A percentile compares a stretch with the other conserved stretches of the same genome.
Conservation (phyloP, 2,113 vertebrate genomes). For the Sus scrofa region DNA sequence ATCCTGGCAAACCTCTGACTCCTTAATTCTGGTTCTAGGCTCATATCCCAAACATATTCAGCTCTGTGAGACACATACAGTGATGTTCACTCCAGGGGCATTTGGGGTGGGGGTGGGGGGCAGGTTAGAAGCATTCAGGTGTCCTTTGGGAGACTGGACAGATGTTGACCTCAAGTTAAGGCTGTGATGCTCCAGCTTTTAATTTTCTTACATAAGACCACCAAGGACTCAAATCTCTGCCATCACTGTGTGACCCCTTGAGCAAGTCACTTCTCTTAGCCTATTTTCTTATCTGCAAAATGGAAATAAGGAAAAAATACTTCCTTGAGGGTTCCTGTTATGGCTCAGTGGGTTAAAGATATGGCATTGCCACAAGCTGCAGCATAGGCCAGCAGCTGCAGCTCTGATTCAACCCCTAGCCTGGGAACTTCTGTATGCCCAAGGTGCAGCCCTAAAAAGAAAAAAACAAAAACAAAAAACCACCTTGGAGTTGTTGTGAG, state of each 20-base stretch:
- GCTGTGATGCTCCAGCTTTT: not conserved
- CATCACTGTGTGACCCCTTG: too few species aligned
- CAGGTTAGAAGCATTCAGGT: not conserved
- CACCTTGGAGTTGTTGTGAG: not conserved
- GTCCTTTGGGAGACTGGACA: not conserved
- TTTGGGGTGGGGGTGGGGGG: not conserved
- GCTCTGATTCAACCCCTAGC: too few species aligned
- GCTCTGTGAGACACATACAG: not conserved
- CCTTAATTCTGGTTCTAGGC: not conserved
- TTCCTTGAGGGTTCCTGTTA: not conserved
- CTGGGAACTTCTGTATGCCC: too few species aligned
- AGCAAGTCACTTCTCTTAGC: too few species aligned
- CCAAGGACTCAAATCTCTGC: not conserved
- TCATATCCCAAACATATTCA: not conserved
- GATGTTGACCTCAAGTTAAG: not conserved
- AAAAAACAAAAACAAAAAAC: not conserved
- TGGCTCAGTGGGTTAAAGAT: too few species aligned
- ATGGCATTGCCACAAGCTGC: too few species aligned
- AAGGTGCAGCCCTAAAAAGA: too few species aligned
- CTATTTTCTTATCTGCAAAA: constrained; percentile 41
- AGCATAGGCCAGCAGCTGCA: too few species aligned
- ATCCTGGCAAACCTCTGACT: not conserved
- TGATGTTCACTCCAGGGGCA: not conserved
- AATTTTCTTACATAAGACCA: not conserved
- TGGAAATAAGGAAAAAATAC: constrained; percentile 32